Evolutionary conservation across 1,140 invertebrate species (phyloP), one percentile per base, ranked within the genome.

Genomic region (Aporrectodea caliginosa): DNA sequence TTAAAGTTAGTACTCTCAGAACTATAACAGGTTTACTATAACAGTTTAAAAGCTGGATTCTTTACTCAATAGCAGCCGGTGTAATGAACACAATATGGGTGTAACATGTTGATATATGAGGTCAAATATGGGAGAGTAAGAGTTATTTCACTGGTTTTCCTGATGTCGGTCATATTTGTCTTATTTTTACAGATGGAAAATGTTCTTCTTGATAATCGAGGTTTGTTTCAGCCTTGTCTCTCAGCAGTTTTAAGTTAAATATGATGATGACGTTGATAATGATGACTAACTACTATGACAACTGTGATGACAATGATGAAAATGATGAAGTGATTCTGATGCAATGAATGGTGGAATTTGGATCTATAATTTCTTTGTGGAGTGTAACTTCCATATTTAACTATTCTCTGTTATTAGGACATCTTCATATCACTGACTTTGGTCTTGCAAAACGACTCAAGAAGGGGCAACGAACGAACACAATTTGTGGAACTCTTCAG

Each of bases 361-460:
- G n/a, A n/a, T n/a, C n/a, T n/a, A n/a, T n/a, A n/a, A n/a, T n/a
- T n/a, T n/a, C n/a, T n/a, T n/a, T n/a, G 32, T 75, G 1, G 14
- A 75, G 12, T 27, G 30, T 31, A 72, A 0, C 16, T 16, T n/a
- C 22, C 16, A 76, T 43, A 70, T n/a, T 76, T 69, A n/a, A 43
- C 75, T 31, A 35, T 69, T 75, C 1, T 73, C 69, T 83, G 29
- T 34, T 69, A n/a, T 1, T 73, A 84, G 92, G 92, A 71, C 93
- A 97, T 88, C 90, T 94, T 31, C 91, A 94, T 84, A 85, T 97
- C 22, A 94, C 93, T 74, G 95, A 97, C 88, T 98, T 97, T 90
- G 95, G 95, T n/a, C 90, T 97, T 43, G 93, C 95, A 78, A 97
- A 97, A 91, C 95, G 94, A 94, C 89, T 97, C 68, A 90, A 91